These are phyloP conservation scores for Halcyon senegalensis DNA, from an alignment of 2,113 vertebrate species.

Conservation along the genomic window DNA sequence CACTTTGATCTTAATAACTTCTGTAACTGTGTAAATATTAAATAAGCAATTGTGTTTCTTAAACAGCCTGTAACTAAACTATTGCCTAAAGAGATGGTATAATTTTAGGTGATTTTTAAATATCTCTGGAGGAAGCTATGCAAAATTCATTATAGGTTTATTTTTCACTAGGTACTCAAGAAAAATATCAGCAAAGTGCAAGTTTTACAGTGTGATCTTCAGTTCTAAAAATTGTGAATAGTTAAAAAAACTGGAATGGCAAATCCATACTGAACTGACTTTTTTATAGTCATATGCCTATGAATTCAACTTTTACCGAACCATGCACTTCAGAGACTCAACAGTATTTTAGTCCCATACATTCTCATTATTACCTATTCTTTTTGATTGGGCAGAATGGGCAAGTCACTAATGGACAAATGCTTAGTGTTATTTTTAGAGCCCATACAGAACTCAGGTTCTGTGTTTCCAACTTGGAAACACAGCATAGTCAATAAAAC, in stretches of 20 bases:
- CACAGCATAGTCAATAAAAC: neutral
- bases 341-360: neutral
- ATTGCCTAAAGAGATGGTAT: neutral
- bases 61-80: neutral
- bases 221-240: neutral
- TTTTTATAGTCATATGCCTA: neutral
- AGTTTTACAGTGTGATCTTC: neutral
- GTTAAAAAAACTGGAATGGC: neutral
- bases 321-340: neutral
- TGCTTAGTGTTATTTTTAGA: neutral
- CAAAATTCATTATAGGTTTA: neutral
- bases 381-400: neutral
- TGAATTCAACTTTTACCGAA: neutral
- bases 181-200: neutral
- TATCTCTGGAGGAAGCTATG: slow-evolving; percentile 5
- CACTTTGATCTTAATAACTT: neutral
- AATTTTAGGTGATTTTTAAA: slow-evolving; percentile 11
- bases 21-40: neutral
- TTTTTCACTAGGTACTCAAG: neutral
- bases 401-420: neutral
- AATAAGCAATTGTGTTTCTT: slow-evolving; percentile 15
- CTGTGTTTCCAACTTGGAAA: neutral
- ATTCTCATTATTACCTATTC: neutral
- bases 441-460: neutral
- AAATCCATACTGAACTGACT: slow-evolving; percentile 11